Conservation (phyloP, 2,113 vertebrate genomes). For the Ploceus nigricollis region DNA sequence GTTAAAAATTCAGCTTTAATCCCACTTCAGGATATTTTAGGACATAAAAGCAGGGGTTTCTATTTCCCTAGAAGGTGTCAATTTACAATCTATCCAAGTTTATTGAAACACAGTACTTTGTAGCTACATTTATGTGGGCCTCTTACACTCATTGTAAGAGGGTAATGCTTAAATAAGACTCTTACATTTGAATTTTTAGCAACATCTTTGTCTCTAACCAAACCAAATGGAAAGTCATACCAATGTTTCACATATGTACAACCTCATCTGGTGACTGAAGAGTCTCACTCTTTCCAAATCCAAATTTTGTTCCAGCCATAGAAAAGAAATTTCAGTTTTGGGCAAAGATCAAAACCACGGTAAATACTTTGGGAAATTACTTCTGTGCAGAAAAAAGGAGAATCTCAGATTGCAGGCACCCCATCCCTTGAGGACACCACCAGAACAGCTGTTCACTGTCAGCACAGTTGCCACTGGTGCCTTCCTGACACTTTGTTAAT, state of each 20-base stretch:
- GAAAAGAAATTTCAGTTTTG: conserved; percentile 4
- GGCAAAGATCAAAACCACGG: conserved; percentile 6
- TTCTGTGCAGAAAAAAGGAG: neutral
- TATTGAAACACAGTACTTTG: neutral
- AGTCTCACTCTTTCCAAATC: neutral
- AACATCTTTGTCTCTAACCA: neutral
- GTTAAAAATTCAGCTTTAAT: neutral
- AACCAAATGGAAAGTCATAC: neutral
- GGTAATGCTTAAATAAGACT: neutral
- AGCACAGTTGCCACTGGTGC: neutral
- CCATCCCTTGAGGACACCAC: neutral
- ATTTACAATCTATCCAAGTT: neutral
- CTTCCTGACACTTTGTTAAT: neutral
- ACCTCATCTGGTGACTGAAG: neutral
- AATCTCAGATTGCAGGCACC: conserved; percentile 19
- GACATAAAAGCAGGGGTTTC: neutral
- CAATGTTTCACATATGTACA: neutral
- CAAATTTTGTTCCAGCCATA: neutral
- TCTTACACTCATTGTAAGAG: neutral
- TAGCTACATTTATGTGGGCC: neutral
- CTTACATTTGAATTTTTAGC: neutral
- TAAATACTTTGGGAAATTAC: conserved; percentile 35
- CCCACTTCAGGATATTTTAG: neutral
- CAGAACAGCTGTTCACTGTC: conserved; percentile 23
- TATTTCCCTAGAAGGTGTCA: neutral